Evolutionary conservation across 2,113 vertebrate species (phyloP), one percentile per base, ranked within the genome.

Genomic region (Pao palembangensis): DNA sequence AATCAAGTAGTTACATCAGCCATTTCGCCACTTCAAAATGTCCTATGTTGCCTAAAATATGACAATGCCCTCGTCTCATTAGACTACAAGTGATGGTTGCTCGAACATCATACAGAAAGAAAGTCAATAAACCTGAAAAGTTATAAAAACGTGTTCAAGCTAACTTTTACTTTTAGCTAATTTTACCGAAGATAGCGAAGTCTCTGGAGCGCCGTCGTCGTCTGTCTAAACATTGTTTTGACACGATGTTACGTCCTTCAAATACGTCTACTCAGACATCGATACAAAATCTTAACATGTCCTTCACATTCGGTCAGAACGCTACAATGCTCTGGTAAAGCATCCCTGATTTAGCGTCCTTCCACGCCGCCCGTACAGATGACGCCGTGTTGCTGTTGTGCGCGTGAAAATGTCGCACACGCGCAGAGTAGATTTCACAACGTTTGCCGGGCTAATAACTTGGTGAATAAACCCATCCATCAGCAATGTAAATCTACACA

Each of bases 201-300:
- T 73, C 83, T 89, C 55, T 78, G 82, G 43, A 90, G 12, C n/a
- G 58, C 50, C 1, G 69, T 34, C 58, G 59, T 87, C 65, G 80
- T 59, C 41, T 80, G 82, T 16, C 86, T 76, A 53, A 90, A 84
- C 91, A 92, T 92, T n/a, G 3, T 61, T 38, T 12, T 38, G 34
- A 12, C 34, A 12, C 34, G 34, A 11, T 12, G 34, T 4, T 38
- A 12, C 34, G 34, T 38, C 34, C 34, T 38, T 38, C 10, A 2
- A 38, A 38, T 38, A 38, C 34, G 34, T 38, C 34, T 38, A 38
- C 49, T 11, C 7, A 38, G 42, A 13, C 7, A 48, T 28, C 62
- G 44, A 0, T 0, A 49, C 5, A 17, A 18, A 12, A 0, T 14
- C 38, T 19, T 6, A 2, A 8, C 17, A n/a, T 21, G 1, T 5